Evolutionary conservation across 2,888 invertebrate genomes (phyloP).

Genomic region (Hirtodrosophila confusa): DNA sequence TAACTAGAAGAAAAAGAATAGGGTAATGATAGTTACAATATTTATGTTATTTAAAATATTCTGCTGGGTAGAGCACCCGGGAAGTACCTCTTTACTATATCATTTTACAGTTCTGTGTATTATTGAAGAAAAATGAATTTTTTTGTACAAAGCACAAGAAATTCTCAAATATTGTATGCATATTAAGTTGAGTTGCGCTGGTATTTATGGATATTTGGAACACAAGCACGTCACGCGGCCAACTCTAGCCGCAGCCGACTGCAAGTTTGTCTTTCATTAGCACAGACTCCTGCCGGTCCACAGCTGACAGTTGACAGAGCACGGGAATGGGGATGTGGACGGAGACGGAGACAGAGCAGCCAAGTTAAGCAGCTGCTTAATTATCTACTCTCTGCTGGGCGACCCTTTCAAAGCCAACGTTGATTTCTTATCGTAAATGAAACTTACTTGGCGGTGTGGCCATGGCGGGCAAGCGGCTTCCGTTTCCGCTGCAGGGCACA

Average conservation of each 20-base stretch:
- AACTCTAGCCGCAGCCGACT: background rate
- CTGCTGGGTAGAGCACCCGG: too few relatives aligned
- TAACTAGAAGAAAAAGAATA: too few relatives aligned
- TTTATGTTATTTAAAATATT: too few relatives aligned
- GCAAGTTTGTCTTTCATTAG: constrained; percentile 77
- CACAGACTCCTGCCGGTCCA: constrained; percentile 16
- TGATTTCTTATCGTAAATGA: constrained; percentile 77
- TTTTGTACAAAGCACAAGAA: too few relatives aligned
- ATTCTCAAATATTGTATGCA: too few relatives aligned
- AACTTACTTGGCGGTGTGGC: constrained; percentile 52
- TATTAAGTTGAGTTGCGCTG: too few relatives aligned
- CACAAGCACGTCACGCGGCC: too few relatives aligned
- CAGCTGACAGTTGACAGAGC: constrained; percentile 47
- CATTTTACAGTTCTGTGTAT: too few relatives aligned
- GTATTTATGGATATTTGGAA: too few relatives aligned
- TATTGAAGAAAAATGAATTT: too few relatives aligned
- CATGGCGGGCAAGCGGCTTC: constrained; percentile 31
- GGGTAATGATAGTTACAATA: too few relatives aligned
- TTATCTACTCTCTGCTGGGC: constrained; percentile 55
- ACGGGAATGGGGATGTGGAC: background rate
- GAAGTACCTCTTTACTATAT: too few relatives aligned
- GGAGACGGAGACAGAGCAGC: background rate
- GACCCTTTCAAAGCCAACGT: constrained; percentile 60
- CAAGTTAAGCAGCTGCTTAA: constrained; percentile 72
- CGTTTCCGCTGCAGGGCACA: constrained; percentile 55